Evolutionary conservation across 2,113 vertebrate genomes (phyloP).

Genomic region (Procapra przewalskii): DNA sequence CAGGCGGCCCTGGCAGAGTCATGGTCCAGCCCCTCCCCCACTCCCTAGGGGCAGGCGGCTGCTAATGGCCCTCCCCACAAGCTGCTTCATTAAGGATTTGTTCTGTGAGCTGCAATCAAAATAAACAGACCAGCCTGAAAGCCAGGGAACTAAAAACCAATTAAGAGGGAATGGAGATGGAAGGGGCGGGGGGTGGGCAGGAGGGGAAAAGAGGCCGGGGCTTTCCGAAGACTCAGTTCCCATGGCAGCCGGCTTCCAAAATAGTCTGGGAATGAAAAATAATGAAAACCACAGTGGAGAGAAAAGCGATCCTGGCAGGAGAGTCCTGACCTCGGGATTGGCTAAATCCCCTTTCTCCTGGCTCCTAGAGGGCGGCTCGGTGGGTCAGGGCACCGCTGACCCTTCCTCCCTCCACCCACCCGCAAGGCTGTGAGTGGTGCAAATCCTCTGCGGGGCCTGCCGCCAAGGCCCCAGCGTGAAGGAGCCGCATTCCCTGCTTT

Average conservation of each 20-base stretch:
- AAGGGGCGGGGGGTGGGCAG: neutral
- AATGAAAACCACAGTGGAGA: constrained; percentile 38
- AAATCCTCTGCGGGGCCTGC: neutral
- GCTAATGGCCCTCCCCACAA: constrained; percentile 78
- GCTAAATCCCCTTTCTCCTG: constrained; percentile 3
- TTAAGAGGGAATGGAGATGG: constrained; percentile 60
- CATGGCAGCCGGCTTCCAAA: constrained; percentile 64
- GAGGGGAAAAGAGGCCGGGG: constrained; percentile 30
- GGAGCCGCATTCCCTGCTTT: neutral
- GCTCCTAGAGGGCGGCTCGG: constrained; percentile 8
- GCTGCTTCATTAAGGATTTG: constrained; percentile 79
- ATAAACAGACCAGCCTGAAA: constrained; percentile 75
- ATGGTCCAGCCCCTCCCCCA: constrained; percentile 58
- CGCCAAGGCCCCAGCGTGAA: neutral
- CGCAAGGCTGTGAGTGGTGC: neutral
- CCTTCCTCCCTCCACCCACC: neutral
- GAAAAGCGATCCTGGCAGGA: constrained; percentile 47
- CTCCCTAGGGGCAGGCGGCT: constrained; percentile 73
- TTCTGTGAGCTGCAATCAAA: constrained; percentile 79
- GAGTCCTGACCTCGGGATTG: neutral
- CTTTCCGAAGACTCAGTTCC: constrained; percentile 57
- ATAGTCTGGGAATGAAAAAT: constrained; percentile 57
- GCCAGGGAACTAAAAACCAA: constrained; percentile 65
- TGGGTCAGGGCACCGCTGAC: neutral
- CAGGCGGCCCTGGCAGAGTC: neutral